Base-by-base conservation (phyloP, 92 coral and sea anemone genomes). In the Meandrina meandrites region DNA sequence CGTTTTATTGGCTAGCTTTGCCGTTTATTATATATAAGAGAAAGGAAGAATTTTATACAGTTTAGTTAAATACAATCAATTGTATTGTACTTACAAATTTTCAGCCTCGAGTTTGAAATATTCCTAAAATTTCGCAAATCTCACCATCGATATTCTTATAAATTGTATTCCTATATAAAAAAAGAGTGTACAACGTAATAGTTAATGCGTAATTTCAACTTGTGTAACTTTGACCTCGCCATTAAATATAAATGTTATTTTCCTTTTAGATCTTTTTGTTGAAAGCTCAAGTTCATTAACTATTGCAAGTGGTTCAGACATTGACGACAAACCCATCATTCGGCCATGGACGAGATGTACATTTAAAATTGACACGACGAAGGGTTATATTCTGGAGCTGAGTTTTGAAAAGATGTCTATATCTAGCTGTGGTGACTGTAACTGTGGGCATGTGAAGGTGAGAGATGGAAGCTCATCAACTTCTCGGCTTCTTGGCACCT, bases 401-500 rank as follows among this genome's bases (percentile, higher is more conserved):
- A 76, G 19, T 47, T 48, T 76, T n/a, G 21, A 27, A 22, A 22
- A 45, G 32, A 76, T 76, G 80, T 21, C 32, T 1, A 42, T 76
- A n/a, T 21, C 9, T 0, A 42, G 80, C 80, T 76, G 80, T 48
- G n/a, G 19, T 1, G 27, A 35, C 8, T 76, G 80, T 27, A 47
- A 58, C 10, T 76, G 80, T 76, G 80, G 80, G 12, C 27, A 76
- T 48, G 57, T 76, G 28, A 47, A 76, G 27, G 80, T 76, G 30
- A 76, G 80, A 47, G 80, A 76, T 76, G 80, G 80, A 76, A 76
- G 35, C 11, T 42, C 80, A 4, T 76, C 60, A 47, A 8, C 32
- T 76, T 34, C 54, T 28, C 58, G 6, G 60, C 80, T 76, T 76
- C 80, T 76, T 28, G 80, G 80, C 21, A 48, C 24, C 54, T 76